Evolutionary conservation across 2,113 vertebrate species (phyloP), one percentile per base, ranked within the genome.

Genomic region (Thoracochromis brauschi): DNA sequence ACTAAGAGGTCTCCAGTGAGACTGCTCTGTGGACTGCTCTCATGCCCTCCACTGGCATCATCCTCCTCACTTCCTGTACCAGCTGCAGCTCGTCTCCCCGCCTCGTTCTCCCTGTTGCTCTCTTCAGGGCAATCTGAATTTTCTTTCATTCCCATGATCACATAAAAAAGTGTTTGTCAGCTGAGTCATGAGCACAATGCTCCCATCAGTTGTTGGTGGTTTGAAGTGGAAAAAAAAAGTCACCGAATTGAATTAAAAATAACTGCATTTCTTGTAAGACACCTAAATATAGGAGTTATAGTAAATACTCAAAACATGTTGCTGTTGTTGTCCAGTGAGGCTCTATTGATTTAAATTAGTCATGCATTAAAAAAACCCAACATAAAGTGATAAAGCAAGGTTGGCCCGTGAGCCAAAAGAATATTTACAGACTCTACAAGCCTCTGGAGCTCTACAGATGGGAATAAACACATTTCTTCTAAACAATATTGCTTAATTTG

Each of bases 41-140:
- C 88, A 88, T 92, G 93, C 93, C 89, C 94, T 93, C 57, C 88
- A 33, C 81, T 94, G 94, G 92, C 93, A 95, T 91, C 91, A 83
- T 91, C 80, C 54, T 79, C 65, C 57, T 73, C 53, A 86, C 92
- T 95, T 95, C 95, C 93, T 96, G 89, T 94, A 89, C 94, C 95
- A 95, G 95, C 95, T 96, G 95, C 87, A 93, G 86, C 90, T 89
- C 26, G 84, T 94, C 92, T 88, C 71, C 51, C 87, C 11, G 57
- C 81, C 33, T 79, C 3, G 16, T 31, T 83, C 45, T 88, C 55
- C 82, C 16, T 29, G 4, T 71, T 82, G 78, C 53, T 68, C 71
- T 79, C 51, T 86, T 86, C 63, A 7, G 80, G 68, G 85, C 84
- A 92, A 81, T 49, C 8, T 17, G 58, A 45, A 26, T 87, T 29